Evolutionary conservation across 2,113 vertebrate species (phyloP), one percentile per base, ranked within the genome.

Genomic region (Rhadina sibilatrix): DNA sequence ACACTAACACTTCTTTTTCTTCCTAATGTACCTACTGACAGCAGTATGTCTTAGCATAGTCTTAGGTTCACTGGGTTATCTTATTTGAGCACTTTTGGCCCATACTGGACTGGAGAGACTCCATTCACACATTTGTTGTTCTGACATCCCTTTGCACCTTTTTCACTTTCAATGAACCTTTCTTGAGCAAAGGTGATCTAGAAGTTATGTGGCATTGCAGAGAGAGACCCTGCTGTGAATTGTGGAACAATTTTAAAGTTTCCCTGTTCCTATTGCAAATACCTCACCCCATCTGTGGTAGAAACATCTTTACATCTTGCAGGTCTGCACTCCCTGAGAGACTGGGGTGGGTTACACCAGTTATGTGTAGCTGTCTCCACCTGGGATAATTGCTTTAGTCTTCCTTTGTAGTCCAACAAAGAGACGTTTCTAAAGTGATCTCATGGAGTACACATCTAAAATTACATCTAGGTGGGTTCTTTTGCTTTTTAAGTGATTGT

Each of bases 31-130:
- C 30, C 27, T 77, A 31, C 3, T 78, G 47, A 21, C 30, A 63
- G 37, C 3, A 1, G 14, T 30, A 54, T 38, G 47, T 78, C 46
- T 28, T 24, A 61, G 1, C 19, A 40, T 74, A 72, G 37, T 50
- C 19, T 83, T 80, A n/a, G 14, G 11, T 63, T 86, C 1, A 1
- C 11, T 11, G 5, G 0, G 0, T 38, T 79, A 40, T 25, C 13
- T 56, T 57, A 8, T 65, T 27, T 57, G 40, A 88, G 6, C 53
- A 53, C 22, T 79, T 85, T 33, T 33, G 47, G 20, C 13, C 37
- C n/a, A 6, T 19, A 49, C 4, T 28, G 57, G 12, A 76, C 23
- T 15, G 11, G 23, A 72, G 37, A 18, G 16, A 37, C 31, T 68
- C 53, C 17, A 15, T 47, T 52, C 30, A 71, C 3, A 15, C 3